A percentile compares a stretch with the other conserved stretches of the same genome.
Conservation (phyloP, 2,113 vertebrate species). For the Raja brachyura region DNA sequence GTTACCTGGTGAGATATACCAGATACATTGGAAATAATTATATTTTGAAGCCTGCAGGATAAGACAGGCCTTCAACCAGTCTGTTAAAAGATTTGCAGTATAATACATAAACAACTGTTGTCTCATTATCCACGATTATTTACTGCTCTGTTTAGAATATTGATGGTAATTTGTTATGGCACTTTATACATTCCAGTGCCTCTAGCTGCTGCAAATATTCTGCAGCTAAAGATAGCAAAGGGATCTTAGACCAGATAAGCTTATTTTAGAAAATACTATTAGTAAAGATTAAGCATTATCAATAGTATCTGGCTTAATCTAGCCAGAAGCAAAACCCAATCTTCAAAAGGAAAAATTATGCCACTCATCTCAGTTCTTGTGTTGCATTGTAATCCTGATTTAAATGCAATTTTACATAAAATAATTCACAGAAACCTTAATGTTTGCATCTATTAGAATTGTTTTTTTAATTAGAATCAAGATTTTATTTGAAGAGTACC, state of each 20-base stretch:
- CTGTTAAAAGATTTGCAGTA: not conserved
- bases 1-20: not conserved
- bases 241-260: not conserved
- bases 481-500: not conserved
- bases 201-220: not conserved
- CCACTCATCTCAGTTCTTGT: not conserved
- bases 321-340: not conserved
- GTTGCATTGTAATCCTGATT: no score
- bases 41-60: not conserved
- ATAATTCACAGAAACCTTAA: not conserved
- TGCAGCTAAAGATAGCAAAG: not conserved
- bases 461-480: not conserved
- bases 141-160: conserved; percentile 13
- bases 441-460: not conserved
- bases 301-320: not conserved
- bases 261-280: not conserved
- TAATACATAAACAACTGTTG: conserved; percentile 27
- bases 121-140: conserved; percentile 20
- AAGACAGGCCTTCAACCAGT: not conserved
- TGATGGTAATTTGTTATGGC: not conserved
- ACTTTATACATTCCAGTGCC: not conserved
- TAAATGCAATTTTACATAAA: not conserved
- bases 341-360: not conserved
- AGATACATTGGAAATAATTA: conserved; percentile 1
- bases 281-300: not conserved